These are phyloP conservation scores for Drosophila peninsularis DNA, from an alignment of 2,888 invertebrate genomes.

Conservation along the genomic window DNA sequence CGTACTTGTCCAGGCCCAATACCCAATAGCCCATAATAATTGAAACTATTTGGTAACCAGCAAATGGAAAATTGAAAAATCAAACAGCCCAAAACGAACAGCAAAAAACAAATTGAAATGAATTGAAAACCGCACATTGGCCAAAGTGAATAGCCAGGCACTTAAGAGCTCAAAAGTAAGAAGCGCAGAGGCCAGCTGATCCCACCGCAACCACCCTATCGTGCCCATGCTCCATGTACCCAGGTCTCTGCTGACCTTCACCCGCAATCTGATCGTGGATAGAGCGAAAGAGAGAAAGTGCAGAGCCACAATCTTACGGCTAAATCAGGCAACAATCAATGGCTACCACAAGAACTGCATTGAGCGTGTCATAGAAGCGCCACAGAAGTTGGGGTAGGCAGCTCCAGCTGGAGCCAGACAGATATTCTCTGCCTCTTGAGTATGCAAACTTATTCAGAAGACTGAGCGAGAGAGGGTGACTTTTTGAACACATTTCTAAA, in stretches of 20 bases:
- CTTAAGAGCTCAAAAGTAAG: constrained; percentile 72
- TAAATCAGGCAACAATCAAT: not conserved
- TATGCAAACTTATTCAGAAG: too few species aligned
- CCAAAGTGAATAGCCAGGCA: constrained; percentile 74
- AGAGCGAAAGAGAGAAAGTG: not conserved
- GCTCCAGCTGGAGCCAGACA: not conserved
- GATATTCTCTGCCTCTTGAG: not conserved
- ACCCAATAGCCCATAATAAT: constrained; percentile 39
- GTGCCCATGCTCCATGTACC: not conserved
- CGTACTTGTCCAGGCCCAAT: constrained; percentile 62
- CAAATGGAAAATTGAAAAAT: constrained; percentile 36
- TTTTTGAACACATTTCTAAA: not conserved
- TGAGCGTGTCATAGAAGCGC: not conserved
- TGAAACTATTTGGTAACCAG: constrained; percentile 36
- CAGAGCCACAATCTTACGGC: not conserved
- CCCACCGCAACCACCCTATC: not conserved
- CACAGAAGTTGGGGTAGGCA: constrained; percentile 1
- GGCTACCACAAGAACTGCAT: not conserved
- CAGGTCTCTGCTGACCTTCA: constrained; percentile 37
- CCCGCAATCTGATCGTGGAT: not conserved
- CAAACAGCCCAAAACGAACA: constrained; percentile 31
- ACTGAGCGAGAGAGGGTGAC: not conserved
- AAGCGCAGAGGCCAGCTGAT: constrained; percentile 4
- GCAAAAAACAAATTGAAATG: constrained; percentile 40
- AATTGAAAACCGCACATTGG: constrained; percentile 74